Evolutionary conservation across 2,797 vertebrate genomes (phyloP).

Genomic region (Emys orbicularis): DNA sequence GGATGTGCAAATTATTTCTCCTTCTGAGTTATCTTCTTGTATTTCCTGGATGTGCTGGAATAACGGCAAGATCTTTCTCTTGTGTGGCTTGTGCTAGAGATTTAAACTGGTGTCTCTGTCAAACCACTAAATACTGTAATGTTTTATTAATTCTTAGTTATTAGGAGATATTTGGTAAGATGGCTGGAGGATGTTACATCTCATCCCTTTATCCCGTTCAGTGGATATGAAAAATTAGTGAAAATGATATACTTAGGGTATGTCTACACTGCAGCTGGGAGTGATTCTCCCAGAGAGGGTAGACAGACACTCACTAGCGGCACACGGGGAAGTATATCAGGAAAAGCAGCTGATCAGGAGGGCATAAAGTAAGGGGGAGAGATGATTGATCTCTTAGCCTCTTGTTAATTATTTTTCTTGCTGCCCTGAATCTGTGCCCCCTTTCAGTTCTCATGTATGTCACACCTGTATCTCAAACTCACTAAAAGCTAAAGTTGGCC

Average conservation of each 20-base stretch:
- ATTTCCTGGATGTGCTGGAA: neutral
- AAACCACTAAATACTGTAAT: neutral
- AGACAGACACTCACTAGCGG: neutral
- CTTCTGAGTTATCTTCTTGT: neutral
- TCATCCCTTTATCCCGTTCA: neutral
- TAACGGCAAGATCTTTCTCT: neutral
- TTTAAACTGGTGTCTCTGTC: neutral
- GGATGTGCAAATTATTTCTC: neutral
- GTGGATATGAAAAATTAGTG: neutral
- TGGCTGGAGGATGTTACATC: neutral
- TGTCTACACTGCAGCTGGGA: neutral
- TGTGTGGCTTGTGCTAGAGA: neutral
- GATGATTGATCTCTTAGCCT: neutral
- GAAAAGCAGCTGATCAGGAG: neutral
- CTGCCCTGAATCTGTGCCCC: rapidly evolving
- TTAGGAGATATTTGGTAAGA: neutral
- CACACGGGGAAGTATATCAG: neutral
- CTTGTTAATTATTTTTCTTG: neutral
- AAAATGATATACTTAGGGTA: neutral
- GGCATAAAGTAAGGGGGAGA: neutral
- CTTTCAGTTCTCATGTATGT: neutral
- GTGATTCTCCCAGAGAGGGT: no score
- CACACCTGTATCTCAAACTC: neutral
- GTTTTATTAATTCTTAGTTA: neutral
- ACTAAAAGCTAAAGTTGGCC: rapidly evolving